Base-by-base conservation (phyloP, 2,888 invertebrate species). In the Meteorus colon region DNA sequence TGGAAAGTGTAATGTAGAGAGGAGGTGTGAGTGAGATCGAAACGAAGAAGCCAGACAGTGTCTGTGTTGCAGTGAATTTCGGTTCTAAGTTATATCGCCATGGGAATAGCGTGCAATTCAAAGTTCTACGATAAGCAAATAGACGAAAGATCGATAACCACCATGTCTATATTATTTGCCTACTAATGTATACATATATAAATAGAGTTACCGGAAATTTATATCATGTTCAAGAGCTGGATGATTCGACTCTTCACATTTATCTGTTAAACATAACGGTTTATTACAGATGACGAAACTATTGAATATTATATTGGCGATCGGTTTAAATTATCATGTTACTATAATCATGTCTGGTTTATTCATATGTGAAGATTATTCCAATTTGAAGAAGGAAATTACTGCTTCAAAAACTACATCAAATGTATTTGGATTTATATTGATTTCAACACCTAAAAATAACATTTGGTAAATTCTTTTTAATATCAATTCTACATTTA, bases 81-180 rank as follows among this genome's bases (percentile, higher is more conserved):
- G 78, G 79, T 77, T 76, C 75, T 80, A 79, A 82, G 81, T 82
- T 82, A 81, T 82, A 81, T 74, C 77, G 77, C 76, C 76, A 77
- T 74, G 70, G 76, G 74, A 37, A 75, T 76, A 67, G 76, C 70
- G 62, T 74, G 73, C 79, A n/a, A 48, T 77, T 74, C 75, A 77
- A 78, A 74, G 77, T 78, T 79, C 73, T 77, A 19, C 31, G 78
- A 77, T 76, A 65, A 77, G 78, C 73, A 79, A 78, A 78, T 78
- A 75, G 77, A 51, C 65, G 45, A 71, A 73, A 74, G 77, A 79
- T 81, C 78, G 75, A 79, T 81, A 77, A 79, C 79, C 75, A 72
- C 77, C 19, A 75, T 78, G 68, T 78, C 66, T 68, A 41, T 41
- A 41, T 41, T 41, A 41, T 41, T 41, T 41, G 41, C 41, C 41